Conservation (phyloP, 2,888 invertebrate species). For the Xestoiulus laeticollis region DNA sequence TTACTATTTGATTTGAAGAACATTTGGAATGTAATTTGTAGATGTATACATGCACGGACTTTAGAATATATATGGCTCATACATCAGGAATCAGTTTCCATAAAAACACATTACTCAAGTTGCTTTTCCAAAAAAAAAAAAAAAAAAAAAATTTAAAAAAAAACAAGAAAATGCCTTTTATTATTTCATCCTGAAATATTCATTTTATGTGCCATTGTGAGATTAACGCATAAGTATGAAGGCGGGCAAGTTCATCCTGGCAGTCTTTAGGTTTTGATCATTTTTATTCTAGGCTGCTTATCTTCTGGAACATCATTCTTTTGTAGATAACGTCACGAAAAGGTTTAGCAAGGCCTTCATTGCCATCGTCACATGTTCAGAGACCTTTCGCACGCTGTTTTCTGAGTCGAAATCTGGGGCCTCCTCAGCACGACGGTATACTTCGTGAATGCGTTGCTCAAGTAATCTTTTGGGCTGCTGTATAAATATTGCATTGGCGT, state of each 20-base stretch:
- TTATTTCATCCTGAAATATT: too few relatives aligned
- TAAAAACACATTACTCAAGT: not conserved
- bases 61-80: too few relatives aligned
- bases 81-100: too few relatives aligned
- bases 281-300: not conserved
- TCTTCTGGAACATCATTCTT: not conserved
- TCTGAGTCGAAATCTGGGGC: not conserved
- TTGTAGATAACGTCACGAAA: not conserved
- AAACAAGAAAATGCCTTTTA: not conserved
- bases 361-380: not conserved
- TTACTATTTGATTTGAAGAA: not conserved
- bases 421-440: not conserved
- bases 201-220: not conserved
- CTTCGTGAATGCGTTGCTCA: not conserved
- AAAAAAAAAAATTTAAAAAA: not conserved
- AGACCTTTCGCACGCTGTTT: not conserved
- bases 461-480: not conserved
- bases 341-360: not conserved
- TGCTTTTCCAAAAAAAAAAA: not conserved
- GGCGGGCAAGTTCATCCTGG: not conserved
- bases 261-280: not conserved
- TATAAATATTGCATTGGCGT: not conserved
- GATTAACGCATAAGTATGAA: not conserved
- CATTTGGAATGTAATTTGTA: not conserved
- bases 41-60: too few relatives aligned